Percentiles rank a stretch among this genome's conserved stretches.
Conservation (phyloP, 2,113 vertebrate genomes). For the Sphyrna mokarran region DNA sequence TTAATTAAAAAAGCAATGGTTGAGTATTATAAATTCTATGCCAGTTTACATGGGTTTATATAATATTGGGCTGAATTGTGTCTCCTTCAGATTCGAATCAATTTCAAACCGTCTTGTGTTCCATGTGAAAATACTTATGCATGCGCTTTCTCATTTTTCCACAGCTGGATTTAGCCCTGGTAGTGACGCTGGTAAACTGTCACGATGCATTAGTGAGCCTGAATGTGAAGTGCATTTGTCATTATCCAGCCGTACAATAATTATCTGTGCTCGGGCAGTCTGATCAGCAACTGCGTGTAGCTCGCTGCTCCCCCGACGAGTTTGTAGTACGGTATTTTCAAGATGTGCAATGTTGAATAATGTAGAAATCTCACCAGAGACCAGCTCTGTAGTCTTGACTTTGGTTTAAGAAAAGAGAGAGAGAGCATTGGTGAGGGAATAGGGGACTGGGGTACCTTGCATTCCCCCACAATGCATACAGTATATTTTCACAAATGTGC, state of each 20-base stretch:
- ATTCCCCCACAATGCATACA: background rate
- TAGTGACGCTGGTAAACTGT: background rate
- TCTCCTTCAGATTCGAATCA: background rate
- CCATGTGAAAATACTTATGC: slow-evolving; percentile 13
- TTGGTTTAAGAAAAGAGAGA: too few relatives aligned
- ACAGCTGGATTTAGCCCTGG: background rate
- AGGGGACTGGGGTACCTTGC: background rate
- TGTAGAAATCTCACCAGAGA: slow-evolving; percentile 12
- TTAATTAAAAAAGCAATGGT: background rate
- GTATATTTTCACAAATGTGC: slow-evolving; percentile 52
- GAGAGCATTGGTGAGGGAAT: background rate
- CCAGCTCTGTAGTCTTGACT: background rate
- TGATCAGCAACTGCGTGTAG: slow-evolving; percentile 1
- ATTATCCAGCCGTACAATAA: background rate
- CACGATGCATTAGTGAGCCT: background rate
- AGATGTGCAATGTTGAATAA: slow-evolving; percentile 12
- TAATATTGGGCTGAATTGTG: background rate
- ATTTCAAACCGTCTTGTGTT: background rate
- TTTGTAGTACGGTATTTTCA: slow-evolving; percentile 24
- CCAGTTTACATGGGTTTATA: background rate
- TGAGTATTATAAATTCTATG: background rate
- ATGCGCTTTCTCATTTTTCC: background rate
- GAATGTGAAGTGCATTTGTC: slow-evolving; percentile 20
- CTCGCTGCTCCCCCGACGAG: background rate
- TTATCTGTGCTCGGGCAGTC: slow-evolving; percentile 6